These are phyloP conservation scores for Dendrolimus pini DNA, from an alignment of 2,888 invertebrate species.

Conservation along the genomic window DNA sequence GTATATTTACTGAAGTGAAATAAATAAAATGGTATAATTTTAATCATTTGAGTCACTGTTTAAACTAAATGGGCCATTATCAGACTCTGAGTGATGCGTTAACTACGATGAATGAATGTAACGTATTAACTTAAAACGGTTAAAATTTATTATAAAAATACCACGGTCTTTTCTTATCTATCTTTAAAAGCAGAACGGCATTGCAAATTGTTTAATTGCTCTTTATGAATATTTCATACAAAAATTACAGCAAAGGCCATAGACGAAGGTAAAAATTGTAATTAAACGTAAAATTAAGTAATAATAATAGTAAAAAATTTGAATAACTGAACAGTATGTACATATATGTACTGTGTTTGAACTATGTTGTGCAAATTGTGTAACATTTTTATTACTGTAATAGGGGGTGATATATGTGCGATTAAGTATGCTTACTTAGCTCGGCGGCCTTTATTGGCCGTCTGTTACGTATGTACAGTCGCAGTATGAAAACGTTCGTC, in stretches of 20 bases:
- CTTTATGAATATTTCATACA: constrained; percentile 51
- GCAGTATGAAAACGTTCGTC: too few relatives aligned
- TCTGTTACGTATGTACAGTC: too few relatives aligned
- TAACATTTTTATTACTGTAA: constrained; percentile 7
- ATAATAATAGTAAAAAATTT: constrained; percentile 17
- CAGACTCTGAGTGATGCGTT: too few relatives aligned
- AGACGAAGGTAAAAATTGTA: constrained; percentile 42
- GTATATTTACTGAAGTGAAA: too few relatives aligned
- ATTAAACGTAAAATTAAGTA: constrained; percentile 25
- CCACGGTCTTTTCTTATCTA: constrained; percentile 1
- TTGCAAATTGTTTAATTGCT: constrained; percentile 49
- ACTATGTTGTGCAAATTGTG: constrained; percentile 15
- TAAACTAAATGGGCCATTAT: too few relatives aligned
- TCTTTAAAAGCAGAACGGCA: constrained; percentile 33
- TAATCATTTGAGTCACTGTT: too few relatives aligned
- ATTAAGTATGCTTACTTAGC: too few relatives aligned
- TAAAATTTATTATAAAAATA: neutral
- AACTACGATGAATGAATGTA: constrained; percentile 5
- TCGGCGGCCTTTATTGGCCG: too few relatives aligned
- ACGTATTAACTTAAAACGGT: constrained; percentile 9
- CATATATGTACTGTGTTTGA: constrained; percentile 10
- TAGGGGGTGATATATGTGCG: constrained; percentile 3
- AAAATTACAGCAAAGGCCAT: constrained; percentile 46
- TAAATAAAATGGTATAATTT: too few relatives aligned
- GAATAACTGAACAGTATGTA: constrained; percentile 20